Base-by-base conservation (phyloP, 2,888 invertebrate species). In the Chloromyia formosa region DNA sequence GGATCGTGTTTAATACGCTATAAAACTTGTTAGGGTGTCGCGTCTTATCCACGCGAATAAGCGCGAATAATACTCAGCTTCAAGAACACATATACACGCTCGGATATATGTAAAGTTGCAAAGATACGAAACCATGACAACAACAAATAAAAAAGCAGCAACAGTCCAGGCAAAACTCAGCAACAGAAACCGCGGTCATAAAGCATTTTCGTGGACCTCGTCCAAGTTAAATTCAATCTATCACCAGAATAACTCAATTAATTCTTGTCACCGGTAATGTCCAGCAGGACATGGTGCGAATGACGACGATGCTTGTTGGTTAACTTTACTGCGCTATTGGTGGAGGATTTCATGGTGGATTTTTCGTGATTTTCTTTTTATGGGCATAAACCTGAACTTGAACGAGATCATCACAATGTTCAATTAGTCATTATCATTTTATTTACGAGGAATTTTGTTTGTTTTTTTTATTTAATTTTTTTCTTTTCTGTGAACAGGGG, bases 231-330 rank as follows among this genome's bases (percentile, higher is more conserved):
- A 66, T 66, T 66, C 66, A 66, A 66, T 66, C 66, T 49, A 66
- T 66, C 66, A 66, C 66, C 66, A 66, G 81, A 84, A 84, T 84
- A 84, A 83, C 84, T 84, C 84, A 84, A 84, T 84, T 84, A 84
- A 84, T 84, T 84, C 83, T 81, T 84, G 84, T 84, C 84, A 83
- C 82, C 83, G 84, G 84, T 84, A 84, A 84, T 84, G 84, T 84
- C 83, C 66, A 66, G 62, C 66, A 66, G 62, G 61, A 64, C 42
- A 35, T 45, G 49, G 49, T 22, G 45, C 42, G 16, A 23, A 60
- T 60, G 23, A 56, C 16, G 56, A 56, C 56, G 20, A 53, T 20
- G 56, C n/a, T 16, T 56, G 56, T 16, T 56, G 56, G 56, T 18
- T 10, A 18, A 56, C 9, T 35, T 35, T 7, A 7, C 27, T 4